Base-by-base conservation (phyloP, 2,888 invertebrate species). In the Seira musarum region DNA sequence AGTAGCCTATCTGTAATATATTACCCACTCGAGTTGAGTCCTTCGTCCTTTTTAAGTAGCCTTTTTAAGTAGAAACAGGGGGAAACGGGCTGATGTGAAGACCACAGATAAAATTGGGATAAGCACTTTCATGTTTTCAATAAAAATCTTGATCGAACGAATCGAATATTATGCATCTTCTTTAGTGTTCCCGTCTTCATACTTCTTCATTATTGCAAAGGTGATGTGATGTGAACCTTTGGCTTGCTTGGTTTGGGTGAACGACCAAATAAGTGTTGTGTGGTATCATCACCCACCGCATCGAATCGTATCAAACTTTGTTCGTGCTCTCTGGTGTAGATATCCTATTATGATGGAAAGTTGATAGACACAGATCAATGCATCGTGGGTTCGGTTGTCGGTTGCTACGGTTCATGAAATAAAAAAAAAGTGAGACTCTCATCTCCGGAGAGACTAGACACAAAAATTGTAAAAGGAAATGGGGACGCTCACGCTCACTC, bases 1-100 rank as follows among this genome's bases (percentile, higher is more conserved):
- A 75, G 75, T 75, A 75, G 75, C 75, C 49, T 63, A n/a, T 24
- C n/a, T n/a, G 40, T 67, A 74, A 74, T 19, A 67, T 61, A 74
- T 74, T 74, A 67, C 61, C 46, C 61, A 67, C 74, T 73, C 61
- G 49, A 63, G 17, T 22, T 63, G 24, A 25, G 5, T 63, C 46
- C 40, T 17, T 35, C 19, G n/a, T 24, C 10, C 35, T 8, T 64
- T 19, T 13, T n/a, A n/a, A n/a, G n/a, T n/a, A n/a, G n/a, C n/a
- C n/a, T n/a, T n/a, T n/a, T n/a, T n/a, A n/a, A n/a, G n/a, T n/a
- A n/a, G 17, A 10, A 8, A 53, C 21, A 35, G 21, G 30, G n/a
- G 19, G 65, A 30, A 35, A 22, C 46, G n/a, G 66, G 40, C 46
- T n/a, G n/a, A n/a, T n/a, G n/a, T n/a, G n/a, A n/a, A n/a, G n/a